phyloP scores from a whole-genome alignment of 2,797 vertebrate species.

The Sebastolobus altivelis region DNA sequence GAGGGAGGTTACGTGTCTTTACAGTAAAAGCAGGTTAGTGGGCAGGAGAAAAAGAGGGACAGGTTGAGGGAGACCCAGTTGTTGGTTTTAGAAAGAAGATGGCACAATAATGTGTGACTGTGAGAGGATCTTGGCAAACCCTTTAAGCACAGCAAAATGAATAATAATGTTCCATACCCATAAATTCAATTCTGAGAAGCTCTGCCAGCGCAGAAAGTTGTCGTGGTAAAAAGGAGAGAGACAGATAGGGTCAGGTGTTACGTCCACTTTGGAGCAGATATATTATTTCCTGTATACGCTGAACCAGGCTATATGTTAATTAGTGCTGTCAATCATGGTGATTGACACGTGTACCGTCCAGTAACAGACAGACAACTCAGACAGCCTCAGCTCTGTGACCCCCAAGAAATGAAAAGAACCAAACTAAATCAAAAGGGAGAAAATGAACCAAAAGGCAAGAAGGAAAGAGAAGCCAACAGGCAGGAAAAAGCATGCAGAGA shows the following conservation, averaged over 20 bases:
- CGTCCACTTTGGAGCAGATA: conserved; percentile 82
- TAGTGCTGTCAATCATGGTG: conserved; percentile 73
- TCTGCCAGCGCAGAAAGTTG: conserved; percentile 89
- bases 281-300: conserved; percentile 62
- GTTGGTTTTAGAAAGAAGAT: conserved; percentile 86
- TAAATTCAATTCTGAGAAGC: conserved; percentile 90
- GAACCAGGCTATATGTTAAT: conserved; percentile 80
- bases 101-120: conserved; percentile 84
- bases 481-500: conserved; percentile 77
- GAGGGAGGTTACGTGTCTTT: conserved; percentile 67
- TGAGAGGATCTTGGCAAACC: conserved; percentile 83
- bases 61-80: conserved; percentile 79
- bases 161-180: conserved; percentile 89
- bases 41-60: conserved; percentile 71
- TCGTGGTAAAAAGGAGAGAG: conserved; percentile 83
- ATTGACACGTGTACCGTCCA: conserved; percentile 79
- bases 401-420: conserved; percentile 68
- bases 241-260: conserved; percentile 84
- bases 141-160: conserved; percentile 85
- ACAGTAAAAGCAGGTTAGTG: conserved; percentile 70
- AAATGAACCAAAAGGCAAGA: conserved; percentile 67
- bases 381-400: conserved; percentile 84
- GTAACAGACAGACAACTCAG: conserved; percentile 86
- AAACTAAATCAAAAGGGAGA: conserved; percentile 38
- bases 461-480: conserved; percentile 67